Evolutionary conservation across 2,888 invertebrate genomes (phyloP), one percentile per base, ranked within the genome.

Genomic region (Camponotus fellah): DNA sequence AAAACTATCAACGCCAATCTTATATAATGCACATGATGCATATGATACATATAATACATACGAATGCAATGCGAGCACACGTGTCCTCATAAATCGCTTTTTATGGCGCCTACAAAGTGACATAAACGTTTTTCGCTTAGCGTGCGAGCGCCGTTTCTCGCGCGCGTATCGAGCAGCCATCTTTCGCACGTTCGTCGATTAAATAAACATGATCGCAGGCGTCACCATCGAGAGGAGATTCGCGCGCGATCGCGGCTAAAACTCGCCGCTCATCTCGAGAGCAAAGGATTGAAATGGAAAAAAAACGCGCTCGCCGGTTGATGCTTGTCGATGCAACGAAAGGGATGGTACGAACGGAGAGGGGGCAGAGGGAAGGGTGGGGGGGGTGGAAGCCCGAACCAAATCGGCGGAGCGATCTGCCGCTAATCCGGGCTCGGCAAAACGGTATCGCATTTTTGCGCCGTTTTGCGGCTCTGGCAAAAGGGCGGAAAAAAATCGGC

Each of bases 381-480:
- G 76, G 72, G 56, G 76, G 76, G 46, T 80, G 69, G 68, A 68
- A 76, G 84, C 79, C 71, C 71, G 79, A 60, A 76, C 86, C 81
- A 84, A 88, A 90, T 90, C 91, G 90, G 88, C 85, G 86, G 86
- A 83, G 84, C 88, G 90, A 91, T 91, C 91, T 90, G 90, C 85
- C 89, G 91, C 84, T 92, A 91, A 92, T 91, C 90, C 91, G 85
- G 89, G 87, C 89, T 90, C 91, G 87, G 92, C 93, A 91, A 93
- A 93, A 92, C 93, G 92, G 92, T 93, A 93, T 93, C 91, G 92
- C 91, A 91, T 93, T 93, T 92, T 92, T 92, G 90, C 90, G 91
- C 91, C 86, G 88, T 88, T 89, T 87, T 89, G 89, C 86, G 89
- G 90, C 86, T 86, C 88, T 84, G 87, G 83, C 79, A 88, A 90